phyloP scores from a whole-genome alignment of 2,888 invertebrate genomes.

The Pristionchus mayeri region DNA sequence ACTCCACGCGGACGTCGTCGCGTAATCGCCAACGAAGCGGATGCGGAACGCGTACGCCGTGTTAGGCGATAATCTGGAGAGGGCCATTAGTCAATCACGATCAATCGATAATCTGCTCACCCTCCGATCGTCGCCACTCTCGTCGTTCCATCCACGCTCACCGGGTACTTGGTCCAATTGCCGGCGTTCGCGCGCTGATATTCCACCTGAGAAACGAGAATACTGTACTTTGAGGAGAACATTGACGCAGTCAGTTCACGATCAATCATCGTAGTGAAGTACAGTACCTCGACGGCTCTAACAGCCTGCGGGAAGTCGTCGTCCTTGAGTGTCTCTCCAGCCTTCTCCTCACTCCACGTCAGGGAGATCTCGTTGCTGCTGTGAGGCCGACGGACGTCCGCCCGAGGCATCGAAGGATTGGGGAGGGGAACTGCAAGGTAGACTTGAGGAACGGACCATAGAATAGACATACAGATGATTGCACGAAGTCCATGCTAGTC shows the following conservation, averaged over 20 bases:
- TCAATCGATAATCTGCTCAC: background rate
- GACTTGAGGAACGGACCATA: too few species aligned
- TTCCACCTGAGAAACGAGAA: constrained; percentile 54
- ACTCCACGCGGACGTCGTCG: constrained; percentile 89
- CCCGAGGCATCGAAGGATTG: constrained; percentile 64
- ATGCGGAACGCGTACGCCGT: constrained; percentile 87
- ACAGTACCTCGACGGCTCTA: constrained; percentile 24
- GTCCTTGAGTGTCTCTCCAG: constrained; percentile 50
- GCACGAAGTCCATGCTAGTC: too few species aligned
- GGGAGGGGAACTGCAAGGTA: constrained; percentile 61
- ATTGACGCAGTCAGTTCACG: background rate
- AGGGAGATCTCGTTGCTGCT: constrained; percentile 62
- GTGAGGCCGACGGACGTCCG: constrained; percentile 59
- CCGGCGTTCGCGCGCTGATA: constrained; percentile 71
- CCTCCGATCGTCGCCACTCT: background rate
- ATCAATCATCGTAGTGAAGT: background rate
- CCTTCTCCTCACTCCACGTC: constrained; percentile 57
- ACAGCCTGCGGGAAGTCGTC: constrained; percentile 53
- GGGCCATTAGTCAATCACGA: background rate
- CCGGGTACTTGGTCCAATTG: constrained; percentile 59
- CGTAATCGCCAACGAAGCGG: constrained; percentile 95
- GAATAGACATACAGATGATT: too few species aligned
- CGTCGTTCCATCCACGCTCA: constrained; percentile 20
- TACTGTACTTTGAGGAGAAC: background rate
- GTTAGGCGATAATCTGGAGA: constrained; percentile 84